Base-by-base conservation (phyloP, 2,888 invertebrate genomes). In the Tenthredo notha region DNA sequence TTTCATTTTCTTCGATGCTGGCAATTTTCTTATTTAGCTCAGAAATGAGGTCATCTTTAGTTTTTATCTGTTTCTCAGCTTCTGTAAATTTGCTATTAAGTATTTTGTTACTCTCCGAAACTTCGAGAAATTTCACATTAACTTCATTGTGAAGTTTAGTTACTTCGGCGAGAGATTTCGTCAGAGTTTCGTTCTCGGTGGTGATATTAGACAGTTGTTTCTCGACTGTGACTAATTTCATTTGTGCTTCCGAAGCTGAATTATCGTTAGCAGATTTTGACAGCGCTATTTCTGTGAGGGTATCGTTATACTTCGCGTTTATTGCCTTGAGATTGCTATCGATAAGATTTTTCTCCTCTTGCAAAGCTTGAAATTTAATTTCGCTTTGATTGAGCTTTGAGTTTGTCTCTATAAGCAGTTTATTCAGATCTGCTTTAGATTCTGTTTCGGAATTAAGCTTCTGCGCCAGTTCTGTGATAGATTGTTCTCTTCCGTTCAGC, bases 311-410 rank as follows among this genome's bases (percentile, higher is more conserved):
- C 83, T 89, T 89, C 0, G 37, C 47, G 74, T 86, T 89, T 83
- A 94, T 88, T 89, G 94, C 93, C 89, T 94, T 94, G 78, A 94
- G 94, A 88, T 94, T 94, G 85, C 90, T 91, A 88, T 95, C 94
- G n/a, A 94, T 94, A 87, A 94, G 94, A 58, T 91, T 90, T 85
- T 94, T 87, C 74, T 94, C 91, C 87, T 92, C 91, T 89, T 95
- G 94, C 78, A 94, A 89, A 87, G 94, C 94, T 72, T 90, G 90
- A 29, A 94, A 88, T 90, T 94, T 94, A 2, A 86, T 85, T 86
- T 89, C 87, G 12, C 84, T 74, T 83, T 89, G 88, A 58, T 87
- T 87, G 10, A 90, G 50, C 54, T 86, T 61, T 4, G 88, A 87
- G 25, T 90, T 87, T 85, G 90, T 91, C 75, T 90, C 88, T 37